A percentile compares a stretch with the other conserved stretches of the same genome.
phyloP scores from a whole-genome alignment of 2,113 vertebrate genomes.

The Serilophus lunatus region DNA sequence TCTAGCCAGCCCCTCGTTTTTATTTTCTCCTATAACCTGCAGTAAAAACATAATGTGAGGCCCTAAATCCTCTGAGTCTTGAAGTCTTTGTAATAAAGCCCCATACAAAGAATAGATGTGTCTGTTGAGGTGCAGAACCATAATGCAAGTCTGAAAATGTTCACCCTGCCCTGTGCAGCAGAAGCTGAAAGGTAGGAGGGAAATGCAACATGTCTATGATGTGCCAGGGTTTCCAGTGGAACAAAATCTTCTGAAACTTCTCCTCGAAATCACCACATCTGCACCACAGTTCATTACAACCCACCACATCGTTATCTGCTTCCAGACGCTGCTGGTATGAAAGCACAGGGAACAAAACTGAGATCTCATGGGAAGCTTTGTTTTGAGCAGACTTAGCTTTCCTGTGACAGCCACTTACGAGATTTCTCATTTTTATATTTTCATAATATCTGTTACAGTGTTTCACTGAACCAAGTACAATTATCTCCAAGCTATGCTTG shows the following conservation, averaged over 20 bases:
- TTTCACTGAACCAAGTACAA: background rate
- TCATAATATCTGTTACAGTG: background rate
- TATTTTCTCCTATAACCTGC: slow-evolving; percentile 4
- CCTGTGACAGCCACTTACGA: background rate
- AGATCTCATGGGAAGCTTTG: background rate
- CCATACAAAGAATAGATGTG: background rate
- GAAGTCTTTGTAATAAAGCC: background rate
- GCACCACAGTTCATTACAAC: background rate
- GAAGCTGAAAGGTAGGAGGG: background rate
- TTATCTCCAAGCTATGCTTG: background rate
- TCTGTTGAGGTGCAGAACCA: background rate
- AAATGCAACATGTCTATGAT: fast-evolving
- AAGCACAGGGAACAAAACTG: background rate
- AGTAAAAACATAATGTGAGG: slow-evolving; percentile 8
- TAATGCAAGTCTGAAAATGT: background rate
- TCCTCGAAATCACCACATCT: background rate
- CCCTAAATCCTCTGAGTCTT: slow-evolving; percentile 1
- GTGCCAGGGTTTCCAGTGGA: background rate
- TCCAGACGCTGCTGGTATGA: background rate
- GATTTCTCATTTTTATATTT: background rate
- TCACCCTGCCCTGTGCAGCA: background rate
- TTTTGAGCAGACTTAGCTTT: background rate
- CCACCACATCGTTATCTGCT: background rate
- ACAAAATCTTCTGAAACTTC: background rate
- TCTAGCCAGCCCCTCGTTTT: background rate